A percentile compares a stretch with the other conserved stretches of the same genome.
Evolutionary conservation across 2,797 vertebrate species (phyloP).

Genomic region (Ctenochaetus hawaiiensis): DNA sequence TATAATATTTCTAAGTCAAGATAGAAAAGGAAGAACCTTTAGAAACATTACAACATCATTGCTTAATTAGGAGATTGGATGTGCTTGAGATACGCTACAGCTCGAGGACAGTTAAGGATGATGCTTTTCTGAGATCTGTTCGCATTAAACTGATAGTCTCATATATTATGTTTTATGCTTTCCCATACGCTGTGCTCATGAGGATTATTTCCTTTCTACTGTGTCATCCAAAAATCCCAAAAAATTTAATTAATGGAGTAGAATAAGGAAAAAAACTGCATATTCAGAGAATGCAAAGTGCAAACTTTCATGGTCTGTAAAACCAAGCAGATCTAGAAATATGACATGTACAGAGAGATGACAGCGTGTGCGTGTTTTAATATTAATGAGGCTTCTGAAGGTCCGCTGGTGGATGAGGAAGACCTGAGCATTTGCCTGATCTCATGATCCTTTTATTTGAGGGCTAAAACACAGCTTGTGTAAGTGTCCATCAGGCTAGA

Average conservation of each 20-base stretch:
- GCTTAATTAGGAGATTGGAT: background rate
- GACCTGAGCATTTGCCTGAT: background rate
- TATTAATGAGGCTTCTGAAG: background rate
- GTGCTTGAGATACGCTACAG: background rate
- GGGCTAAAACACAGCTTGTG: background rate
- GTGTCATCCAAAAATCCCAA: too few species aligned
- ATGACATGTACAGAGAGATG: too few species aligned
- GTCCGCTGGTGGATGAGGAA: background rate
- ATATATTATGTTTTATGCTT: too few species aligned
- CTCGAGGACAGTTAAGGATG: background rate
- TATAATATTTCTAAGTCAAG: conserved; percentile 2
- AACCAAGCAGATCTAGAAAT: background rate
- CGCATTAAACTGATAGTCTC: conserved; percentile 1
- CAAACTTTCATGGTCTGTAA: too few species aligned
- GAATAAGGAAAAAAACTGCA: too few species aligned
- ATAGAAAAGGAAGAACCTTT: background rate
- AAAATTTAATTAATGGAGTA: too few species aligned
- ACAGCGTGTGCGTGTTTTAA: background rate
- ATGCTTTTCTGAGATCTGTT: conserved; percentile 7
- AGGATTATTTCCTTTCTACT: too few species aligned
- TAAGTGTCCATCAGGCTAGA: background rate
- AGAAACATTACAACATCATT: background rate
- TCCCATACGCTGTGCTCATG: too few species aligned
- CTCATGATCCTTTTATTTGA: conserved; percentile 10
- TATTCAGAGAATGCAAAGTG: too few species aligned